Base-by-base conservation (phyloP, 2,797 vertebrate genomes). In the Pogoniulus pusillus region DNA sequence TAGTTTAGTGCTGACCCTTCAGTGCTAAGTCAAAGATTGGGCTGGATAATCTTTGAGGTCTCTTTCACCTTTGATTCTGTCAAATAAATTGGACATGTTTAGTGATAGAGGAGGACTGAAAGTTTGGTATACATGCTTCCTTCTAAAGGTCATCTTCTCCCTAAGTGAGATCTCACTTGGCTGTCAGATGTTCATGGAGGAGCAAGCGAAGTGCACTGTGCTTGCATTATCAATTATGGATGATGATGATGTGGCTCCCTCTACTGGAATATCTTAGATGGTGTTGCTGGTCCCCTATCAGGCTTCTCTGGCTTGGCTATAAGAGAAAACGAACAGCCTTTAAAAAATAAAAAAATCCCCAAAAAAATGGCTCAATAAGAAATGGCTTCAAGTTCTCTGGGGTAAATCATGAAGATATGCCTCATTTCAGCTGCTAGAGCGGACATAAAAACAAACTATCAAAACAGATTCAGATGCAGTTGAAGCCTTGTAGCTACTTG, bases 241-340 rank as follows among this genome's bases (percentile, higher is more conserved):
- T 72, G 82, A 35, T 88, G 91, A 84, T 93, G 74, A 69, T 82
- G 86, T 84, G 87, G 91, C 94, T 94, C 93, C 94, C 92, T 85
- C 94, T 96, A 18, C 93, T 91, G 95, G 81, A 80, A 37, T 12
- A 62, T 59, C 59, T 37, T 29, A 47, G 81, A 7, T 20, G 72
- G 16, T 88, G 86, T 41, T 60, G 19, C 32, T 59, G 43, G 29
- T 89, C 34, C 34, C 8, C 29, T 53, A 19, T 5, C 70, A 65
- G 8, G 7, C 35, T 13, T 92, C 41, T 89, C 34, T 65, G 68
- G 16, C 30, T 37, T 53, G 37, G 27, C 60, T 70, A 0, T 6
- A 20, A 81, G n/a, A 58, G 34, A 77, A 64, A n/a, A 81, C 26
- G 35, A 86, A 23, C 15, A n/a, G 10, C 17, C 7, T 2, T 85